Base-by-base conservation (phyloP, 2,888 invertebrate genomes). In the Eumacrocentrus americanus region DNA sequence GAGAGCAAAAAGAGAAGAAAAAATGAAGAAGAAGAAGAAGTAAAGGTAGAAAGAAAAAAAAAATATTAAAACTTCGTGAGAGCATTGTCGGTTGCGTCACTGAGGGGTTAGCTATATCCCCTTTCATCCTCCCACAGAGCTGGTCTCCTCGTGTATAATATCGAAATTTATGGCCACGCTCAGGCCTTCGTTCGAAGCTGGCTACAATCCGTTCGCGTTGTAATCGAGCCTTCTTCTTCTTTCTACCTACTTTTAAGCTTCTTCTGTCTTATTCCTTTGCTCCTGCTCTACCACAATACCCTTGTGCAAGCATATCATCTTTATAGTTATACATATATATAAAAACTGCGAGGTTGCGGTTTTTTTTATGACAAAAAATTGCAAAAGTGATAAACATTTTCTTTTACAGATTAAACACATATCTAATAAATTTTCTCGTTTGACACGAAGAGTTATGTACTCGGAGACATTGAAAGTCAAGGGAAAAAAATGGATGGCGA, bases 51-150 rank as follows among this genome's bases (percentile, higher is more conserved):
- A 58, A 56, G 66, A 60, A 60, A 59, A 63, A 62, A 64, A 72
- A 71, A 75, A 75, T 74, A 72, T 76, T 73, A 68, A 68, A 75
- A 71, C 68, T 70, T 75, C 69, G 71, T 71, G 72, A 72, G 70
- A 70, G 76, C 70, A 78, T 77, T 75, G 78, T 76, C 72, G 69
- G 77, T 76, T 78, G 70, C 77, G 76, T 78, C 77, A 78, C 72
- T 65, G 70, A 63, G 60, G 66, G 63, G 68, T 35, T 16, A 67
- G 67, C 29, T 29, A 68, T 63, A 59, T 58, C 44, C 52, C 29
- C 47, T 16, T 61, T 47, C 46, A 53, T 50, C 50, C 50, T 50
- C 59, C 44, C 40, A 29, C 60, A 44, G 50, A 52, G 59, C 47
- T 50, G 61, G 57, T 52, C 66, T 65, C 68, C 68, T 71, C 75